Base-by-base conservation (phyloP, 2,888 invertebrate species). In the Erpobdella octoculata region DNA sequence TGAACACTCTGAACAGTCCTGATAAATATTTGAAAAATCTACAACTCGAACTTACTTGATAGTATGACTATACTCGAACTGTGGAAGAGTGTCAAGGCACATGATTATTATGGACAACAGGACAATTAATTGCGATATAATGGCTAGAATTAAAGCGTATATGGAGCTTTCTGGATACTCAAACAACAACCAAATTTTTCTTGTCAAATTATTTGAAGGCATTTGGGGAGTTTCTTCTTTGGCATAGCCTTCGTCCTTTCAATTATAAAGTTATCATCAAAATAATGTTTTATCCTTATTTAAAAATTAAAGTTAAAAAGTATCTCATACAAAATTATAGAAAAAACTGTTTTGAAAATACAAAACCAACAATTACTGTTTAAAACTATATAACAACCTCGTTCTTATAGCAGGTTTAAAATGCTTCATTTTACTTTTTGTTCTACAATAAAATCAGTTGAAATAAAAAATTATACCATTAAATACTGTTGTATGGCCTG, bases 81-180 rank as follows among this genome's bases (percentile, higher is more conserved):
- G 93, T 79, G 97, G 96, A 85, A 97, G 89, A 83, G 97, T 97
- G 87, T 97, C 97, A 86, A 97, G 88, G 87, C 97, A 97, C 88
- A 97, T 97, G 86, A 96, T 96, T 85, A 97, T 94, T 87, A 97
- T 97, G 85, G 96, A 96, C 82, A 96, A 89, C 82, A 97, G 88
- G 86, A 97, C 97, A 85, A 97, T 93, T 88, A 94, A 91, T 84
- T 97, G 96, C 84, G 95, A 96, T 86, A 96, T 93, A 87, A 97
- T 96, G 85, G 97, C 97, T 85, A 97, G 93, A 80, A 95, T 91
- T 82, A 96, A 90, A 82, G 97, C 97, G 83, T 93, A 92, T 86
- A 95, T 94, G 82, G 96, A 96, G 87, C 94, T 95, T 87, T 97
- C 97, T 78, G 97, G 97, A 87, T 97, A 96, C 87, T 97, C 97